Evolutionary conservation across 1,140 invertebrate species (phyloP).

Genomic region (Pseudomyrmex pallidus): DNA sequence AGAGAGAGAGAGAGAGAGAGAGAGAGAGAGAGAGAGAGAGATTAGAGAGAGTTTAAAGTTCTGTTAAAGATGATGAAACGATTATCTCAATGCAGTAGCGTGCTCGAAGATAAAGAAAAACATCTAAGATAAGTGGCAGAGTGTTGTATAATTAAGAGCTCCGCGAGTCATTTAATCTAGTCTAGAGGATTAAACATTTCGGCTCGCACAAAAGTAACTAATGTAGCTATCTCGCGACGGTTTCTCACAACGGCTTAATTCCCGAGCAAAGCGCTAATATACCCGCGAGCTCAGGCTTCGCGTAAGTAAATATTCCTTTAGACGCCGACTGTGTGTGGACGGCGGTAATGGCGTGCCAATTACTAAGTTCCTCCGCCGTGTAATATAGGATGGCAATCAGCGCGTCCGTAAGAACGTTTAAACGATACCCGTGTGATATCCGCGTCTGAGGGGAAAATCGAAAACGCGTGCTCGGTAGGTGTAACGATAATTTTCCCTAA

Average conservation of each 20-base stretch:
- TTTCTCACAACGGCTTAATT: constrained; percentile 47
- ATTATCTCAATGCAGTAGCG: no score
- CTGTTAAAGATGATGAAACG: no score
- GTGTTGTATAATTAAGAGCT: constrained; percentile 8
- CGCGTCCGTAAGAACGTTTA: constrained; percentile 36
- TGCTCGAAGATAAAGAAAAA: no score
- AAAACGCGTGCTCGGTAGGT: constrained; percentile 55
- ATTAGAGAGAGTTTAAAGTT: no score
- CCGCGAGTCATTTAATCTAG: constrained; percentile 39
- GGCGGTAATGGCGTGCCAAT: constrained; percentile 16
- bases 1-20: no score
- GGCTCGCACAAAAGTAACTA: constrained; percentile 41
- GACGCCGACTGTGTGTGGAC: constrained; percentile 11
- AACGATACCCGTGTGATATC: constrained; percentile 61
- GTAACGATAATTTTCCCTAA: constrained; percentile 67
- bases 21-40: no score
- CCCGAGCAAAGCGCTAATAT: neutral
- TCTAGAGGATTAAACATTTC: constrained; percentile 33
- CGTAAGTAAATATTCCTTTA: constrained; percentile 52
- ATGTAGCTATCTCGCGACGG: constrained; percentile 32
- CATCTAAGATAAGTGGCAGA: neutral
- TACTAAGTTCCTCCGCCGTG: constrained; percentile 10
- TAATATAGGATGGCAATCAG: constrained; percentile 40
- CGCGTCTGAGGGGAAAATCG: constrained; percentile 7
- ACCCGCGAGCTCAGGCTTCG: constrained; percentile 28